Base-by-base conservation (phyloP, 2,888 invertebrate genomes). In the Chromoteleia sp. region DNA sequence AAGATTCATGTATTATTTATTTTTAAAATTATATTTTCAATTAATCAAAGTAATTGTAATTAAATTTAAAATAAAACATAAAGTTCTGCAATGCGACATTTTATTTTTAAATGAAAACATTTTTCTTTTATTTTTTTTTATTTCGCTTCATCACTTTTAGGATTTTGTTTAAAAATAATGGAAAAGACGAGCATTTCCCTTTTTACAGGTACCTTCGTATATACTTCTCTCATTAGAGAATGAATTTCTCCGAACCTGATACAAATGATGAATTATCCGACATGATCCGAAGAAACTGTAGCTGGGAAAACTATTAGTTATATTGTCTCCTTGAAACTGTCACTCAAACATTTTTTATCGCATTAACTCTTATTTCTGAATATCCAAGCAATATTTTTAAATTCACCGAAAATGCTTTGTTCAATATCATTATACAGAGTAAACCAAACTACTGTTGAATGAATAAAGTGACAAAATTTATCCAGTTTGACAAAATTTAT, bases 311-410 rank as follows among this genome's bases (percentile, higher is more conserved):
- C 58, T 58, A 70, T 70, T 70, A 70, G 58, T 70, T 70, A 70
- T 59, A 70, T 58, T 59, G 70, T 70, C 58, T 39, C 58, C 39
- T 59, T 48, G 70, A 58, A 59, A 50, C 58, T 58, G 70, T 50
- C 58, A 58, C 36, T 43, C 58, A 29, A 70, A 59, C 48, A 36
- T 50, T 70, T 70, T 70, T 70, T 59, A 58, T 59, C 50, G 48
- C 48, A 14, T 70, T 59, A 50, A 21, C 30, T 33, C 30, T 45
- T 33, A 41, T 70, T 58, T 33, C 25, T 21, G 45, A 21, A 21
- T 45, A 19, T 8, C 15, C 14, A 15, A 12, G n/a, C 19, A 45
- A 45, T 2, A n/a, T 45, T 45, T 45, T 21, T 45, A 45, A 45
- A 45, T 45, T 45, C 19, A 43, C 15, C 10, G 1, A 15, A 21